Percentiles rank a stretch among this genome's conserved stretches.
These are phyloP conservation scores for Percopsis omiscomaycus DNA, from an alignment of 2,797 vertebrate species.

Conservation along the genomic window DNA sequence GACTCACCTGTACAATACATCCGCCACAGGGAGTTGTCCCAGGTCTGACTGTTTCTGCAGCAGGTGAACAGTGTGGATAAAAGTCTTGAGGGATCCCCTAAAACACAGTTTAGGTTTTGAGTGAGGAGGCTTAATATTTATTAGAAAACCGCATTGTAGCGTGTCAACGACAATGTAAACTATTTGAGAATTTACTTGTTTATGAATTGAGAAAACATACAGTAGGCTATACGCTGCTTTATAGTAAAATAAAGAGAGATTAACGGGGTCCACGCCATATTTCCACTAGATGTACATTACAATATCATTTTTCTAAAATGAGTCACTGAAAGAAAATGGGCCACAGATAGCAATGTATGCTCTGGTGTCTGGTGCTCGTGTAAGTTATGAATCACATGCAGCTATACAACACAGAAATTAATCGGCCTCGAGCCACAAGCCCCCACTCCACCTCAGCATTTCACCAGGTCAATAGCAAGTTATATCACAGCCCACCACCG, in stretches of 20 bases:
- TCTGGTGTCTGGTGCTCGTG: background rate
- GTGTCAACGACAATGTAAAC: too few species aligned
- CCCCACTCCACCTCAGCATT: background rate
- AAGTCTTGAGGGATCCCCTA: constrained; percentile 98
- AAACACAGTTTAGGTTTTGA: too few species aligned
- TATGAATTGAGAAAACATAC: too few species aligned
- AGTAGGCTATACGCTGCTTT: too few species aligned
- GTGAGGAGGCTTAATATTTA: too few species aligned
- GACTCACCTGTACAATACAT: constrained; percentile 93
- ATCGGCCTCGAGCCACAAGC: constrained; percentile 8
- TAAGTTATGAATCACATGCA: constrained; percentile 8
- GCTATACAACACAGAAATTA: constrained; percentile 2
- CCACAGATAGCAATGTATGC: constrained; percentile 1
- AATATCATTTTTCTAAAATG: background rate
- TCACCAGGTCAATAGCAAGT: constrained; percentile 6
- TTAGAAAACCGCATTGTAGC: too few species aligned
- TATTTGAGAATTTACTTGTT: too few species aligned
- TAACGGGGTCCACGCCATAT: too few species aligned
- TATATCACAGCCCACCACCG: background rate
- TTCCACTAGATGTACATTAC: too few species aligned
- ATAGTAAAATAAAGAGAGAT: too few species aligned
- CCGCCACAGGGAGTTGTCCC: constrained; percentile 92
- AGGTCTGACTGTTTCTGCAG: constrained; percentile 97
- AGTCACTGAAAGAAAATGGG: background rate
- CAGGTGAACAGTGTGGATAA: constrained; percentile 97